Evolutionary conservation across 2,113 vertebrate genomes (phyloP).

Genomic region (Hemibates koningsi): DNA sequence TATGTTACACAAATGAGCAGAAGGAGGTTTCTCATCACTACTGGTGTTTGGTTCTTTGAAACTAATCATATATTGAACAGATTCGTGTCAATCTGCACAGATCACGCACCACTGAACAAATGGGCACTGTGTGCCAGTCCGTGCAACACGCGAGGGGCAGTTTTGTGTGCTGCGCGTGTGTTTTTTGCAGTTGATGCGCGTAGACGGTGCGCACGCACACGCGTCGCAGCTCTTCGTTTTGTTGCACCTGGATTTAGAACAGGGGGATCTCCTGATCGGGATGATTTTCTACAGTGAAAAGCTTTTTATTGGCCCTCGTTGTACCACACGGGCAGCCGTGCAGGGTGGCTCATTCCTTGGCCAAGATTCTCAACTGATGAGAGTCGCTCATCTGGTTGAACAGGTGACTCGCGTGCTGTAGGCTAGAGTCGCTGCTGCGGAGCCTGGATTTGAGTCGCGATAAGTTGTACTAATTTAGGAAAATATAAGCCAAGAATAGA

Average conservation of each 20-base stretch:
- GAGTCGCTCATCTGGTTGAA: neutral
- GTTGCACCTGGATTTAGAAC: fast-evolving
- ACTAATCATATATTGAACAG: fast-evolving
- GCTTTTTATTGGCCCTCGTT: neutral
- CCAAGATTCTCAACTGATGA: neutral
- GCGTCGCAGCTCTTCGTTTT: neutral
- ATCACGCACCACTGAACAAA: neutral
- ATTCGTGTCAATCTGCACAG: neutral
- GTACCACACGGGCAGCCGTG: fast-evolving
- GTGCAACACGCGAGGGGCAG: neutral
- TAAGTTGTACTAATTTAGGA: neutral
- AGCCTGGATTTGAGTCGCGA: neutral
- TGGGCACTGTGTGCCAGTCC: neutral
- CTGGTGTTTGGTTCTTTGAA: neutral
- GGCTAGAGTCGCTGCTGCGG: neutral
- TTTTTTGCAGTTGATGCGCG: fast-evolving
- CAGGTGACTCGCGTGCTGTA: neutral
- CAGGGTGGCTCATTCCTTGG: neutral
- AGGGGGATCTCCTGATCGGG: neutral
- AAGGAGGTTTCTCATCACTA: neutral
- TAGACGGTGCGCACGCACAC: fast-evolving
- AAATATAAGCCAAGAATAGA: neutral
- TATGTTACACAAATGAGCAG: neutral
- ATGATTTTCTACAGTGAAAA: neutral
- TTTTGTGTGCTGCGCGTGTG: neutral